A percentile compares a stretch with the other conserved stretches of the same genome.
Evolutionary conservation across 1,140 invertebrate species (phyloP).

Genomic region (Euura saliciscinereae): DNA sequence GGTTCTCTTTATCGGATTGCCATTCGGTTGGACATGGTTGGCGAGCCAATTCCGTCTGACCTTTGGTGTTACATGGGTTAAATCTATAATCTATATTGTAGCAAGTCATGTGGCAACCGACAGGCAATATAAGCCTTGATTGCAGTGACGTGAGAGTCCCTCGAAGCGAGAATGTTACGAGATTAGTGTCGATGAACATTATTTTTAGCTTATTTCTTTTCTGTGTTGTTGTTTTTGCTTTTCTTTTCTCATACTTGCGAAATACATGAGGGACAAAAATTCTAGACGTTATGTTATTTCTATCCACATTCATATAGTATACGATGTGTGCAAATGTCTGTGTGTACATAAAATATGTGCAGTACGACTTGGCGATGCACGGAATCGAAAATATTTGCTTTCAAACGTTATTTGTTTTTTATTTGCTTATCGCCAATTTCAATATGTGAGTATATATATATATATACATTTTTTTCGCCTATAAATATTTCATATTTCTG

Average conservation of each 20-base stretch:
- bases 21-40: too few relatives aligned
- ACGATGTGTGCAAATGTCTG: too few relatives aligned
- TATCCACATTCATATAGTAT: too few relatives aligned
- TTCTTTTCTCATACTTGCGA: too few relatives aligned
- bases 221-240: too few relatives aligned
- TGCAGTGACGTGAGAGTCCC: background rate
- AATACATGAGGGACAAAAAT: too few relatives aligned
- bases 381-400: conserved; percentile 2
- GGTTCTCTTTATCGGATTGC: too few relatives aligned
- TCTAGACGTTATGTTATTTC: too few relatives aligned
- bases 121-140: background rate
- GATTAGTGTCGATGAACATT: background rate
- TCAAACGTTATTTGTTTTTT: background rate
- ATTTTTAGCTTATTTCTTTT: too few relatives aligned
- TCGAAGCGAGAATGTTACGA: background rate
- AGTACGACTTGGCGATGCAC: background rate
- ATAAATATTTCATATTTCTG: too few relatives aligned
- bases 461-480: too few relatives aligned
- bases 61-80: background rate
- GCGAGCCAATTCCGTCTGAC: background rate
- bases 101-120: background rate
- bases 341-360: background rate
- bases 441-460: background rate
- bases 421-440: background rate
- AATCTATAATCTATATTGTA: conserved; percentile 8